Percentiles rank a stretch among this genome's conserved stretches.
These are phyloP conservation scores for Vanessa cardui DNA, from an alignment of 2,888 invertebrate genomes.

Conservation along the genomic window DNA sequence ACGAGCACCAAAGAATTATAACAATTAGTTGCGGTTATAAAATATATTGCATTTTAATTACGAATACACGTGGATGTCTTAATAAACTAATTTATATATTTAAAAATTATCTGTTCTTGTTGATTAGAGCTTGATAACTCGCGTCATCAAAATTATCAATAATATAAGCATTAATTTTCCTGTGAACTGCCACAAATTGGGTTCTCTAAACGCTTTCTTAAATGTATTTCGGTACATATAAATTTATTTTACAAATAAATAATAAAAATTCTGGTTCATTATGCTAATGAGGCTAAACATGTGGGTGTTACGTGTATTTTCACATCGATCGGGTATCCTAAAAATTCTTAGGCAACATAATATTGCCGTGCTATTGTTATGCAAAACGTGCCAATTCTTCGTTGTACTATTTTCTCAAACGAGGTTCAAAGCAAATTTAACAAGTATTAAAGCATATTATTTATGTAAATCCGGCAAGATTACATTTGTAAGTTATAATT, in stretches of 20 bases:
- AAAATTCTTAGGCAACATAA: slow-evolving; percentile 14
- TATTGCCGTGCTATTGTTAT: slow-evolving; percentile 10
- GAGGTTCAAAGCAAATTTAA: background rate
- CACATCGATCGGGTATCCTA: slow-evolving; percentile 9
- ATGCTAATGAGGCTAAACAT: slow-evolving; percentile 2
- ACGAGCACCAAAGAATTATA: background rate
- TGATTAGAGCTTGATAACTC: too few species aligned
- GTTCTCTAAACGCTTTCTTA: background rate
- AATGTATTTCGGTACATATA: background rate
- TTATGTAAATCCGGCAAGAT: background rate
- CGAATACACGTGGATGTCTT: background rate
- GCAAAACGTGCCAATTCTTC: slow-evolving; percentile 21
- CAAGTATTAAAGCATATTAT: slow-evolving; percentile 15
- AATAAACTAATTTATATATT: background rate
- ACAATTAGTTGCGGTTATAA: background rate
- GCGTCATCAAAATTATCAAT: too few species aligned
- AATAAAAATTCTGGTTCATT: background rate
- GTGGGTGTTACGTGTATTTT: slow-evolving; percentile 1
- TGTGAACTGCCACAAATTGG: too few species aligned
- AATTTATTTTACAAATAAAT: background rate
- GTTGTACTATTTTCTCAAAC: slow-evolving; percentile 6
- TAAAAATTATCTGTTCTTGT: background rate
- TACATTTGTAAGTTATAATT: slow-evolving; percentile 51
- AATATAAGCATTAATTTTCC: too few species aligned
- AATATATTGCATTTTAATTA: slow-evolving; percentile 1